Evolutionary conservation across 2,888 invertebrate species (phyloP).

Genomic region (Brachypterus glaber): DNA sequence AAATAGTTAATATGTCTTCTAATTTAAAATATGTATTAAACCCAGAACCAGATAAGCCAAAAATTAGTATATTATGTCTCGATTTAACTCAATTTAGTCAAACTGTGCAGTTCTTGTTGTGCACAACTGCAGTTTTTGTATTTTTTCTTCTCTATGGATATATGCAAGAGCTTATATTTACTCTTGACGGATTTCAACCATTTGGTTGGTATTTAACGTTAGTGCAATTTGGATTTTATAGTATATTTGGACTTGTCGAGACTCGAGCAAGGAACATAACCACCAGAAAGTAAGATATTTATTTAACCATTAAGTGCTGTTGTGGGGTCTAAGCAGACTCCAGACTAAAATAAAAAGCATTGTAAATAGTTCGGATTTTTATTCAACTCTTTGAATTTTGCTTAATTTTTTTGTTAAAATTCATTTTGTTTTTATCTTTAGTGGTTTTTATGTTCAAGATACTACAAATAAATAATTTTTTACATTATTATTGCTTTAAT

Average conservation of each 20-base stretch:
- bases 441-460: too few relatives aligned
- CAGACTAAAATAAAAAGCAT: too few relatives aligned
- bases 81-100: slow-evolving; percentile 58
- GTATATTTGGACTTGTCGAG: slow-evolving; percentile 70
- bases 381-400: too few relatives aligned
- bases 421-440: too few relatives aligned
- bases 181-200: slow-evolving; percentile 78
- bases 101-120: slow-evolving; percentile 63
- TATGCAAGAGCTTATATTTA: slow-evolving; percentile 84
- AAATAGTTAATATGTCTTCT: slow-evolving; percentile 21
- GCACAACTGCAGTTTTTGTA: slow-evolving; percentile 71
- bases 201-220: slow-evolving; percentile 89
- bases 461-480: too few relatives aligned
- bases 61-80: slow-evolving; percentile 62
- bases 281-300: slow-evolving; percentile 43
- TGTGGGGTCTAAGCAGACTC: too few relatives aligned
- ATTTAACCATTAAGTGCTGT: too few relatives aligned
- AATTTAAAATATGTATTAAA: slow-evolving; percentile 21
- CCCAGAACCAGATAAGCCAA: slow-evolving; percentile 35
- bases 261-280: slow-evolving; percentile 51
- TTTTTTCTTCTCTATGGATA: slow-evolving; percentile 89
- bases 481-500: too few relatives aligned
- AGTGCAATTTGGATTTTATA: slow-evolving; percentile 82
- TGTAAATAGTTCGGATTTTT: too few relatives aligned
- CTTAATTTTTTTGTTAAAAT: too few relatives aligned